Percentiles rank a stretch among this genome's conserved stretches.
Evolutionary conservation across 2,797 vertebrate genomes (phyloP).

Genomic region (Lacerta viridis): DNA sequence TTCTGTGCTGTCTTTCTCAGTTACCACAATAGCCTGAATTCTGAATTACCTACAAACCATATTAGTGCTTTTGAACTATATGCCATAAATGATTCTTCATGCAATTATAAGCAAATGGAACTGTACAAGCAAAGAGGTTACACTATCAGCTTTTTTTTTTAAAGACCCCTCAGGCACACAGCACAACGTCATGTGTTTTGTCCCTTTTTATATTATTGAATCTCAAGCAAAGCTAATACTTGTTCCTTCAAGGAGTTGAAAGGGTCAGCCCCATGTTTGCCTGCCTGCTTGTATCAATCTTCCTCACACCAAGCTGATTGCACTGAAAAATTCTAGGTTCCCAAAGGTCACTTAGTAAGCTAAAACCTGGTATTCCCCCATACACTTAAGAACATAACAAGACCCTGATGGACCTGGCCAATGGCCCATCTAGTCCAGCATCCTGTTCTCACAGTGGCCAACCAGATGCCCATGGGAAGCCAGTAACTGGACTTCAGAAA

Average conservation of each 20-base stretch:
- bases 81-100: not conserved
- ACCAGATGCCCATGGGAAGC: too few species aligned
- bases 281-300: too few species aligned
- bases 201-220: too few species aligned
- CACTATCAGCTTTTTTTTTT: not conserved
- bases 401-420: too few species aligned
- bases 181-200: not conserved
- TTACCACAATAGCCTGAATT: accelerated
- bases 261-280: too few species aligned
- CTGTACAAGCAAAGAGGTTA: not conserved
- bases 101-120: not conserved
- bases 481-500: too few species aligned
- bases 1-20: accelerated
- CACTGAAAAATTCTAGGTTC: not conserved
- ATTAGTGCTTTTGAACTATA: not conserved
- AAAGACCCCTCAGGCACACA: not conserved
- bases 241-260: not conserved
- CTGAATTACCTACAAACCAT: accelerated
- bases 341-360: not conserved
- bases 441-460: too few species aligned
- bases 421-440: too few species aligned
- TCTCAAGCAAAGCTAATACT: too few species aligned
- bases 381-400: too few species aligned
- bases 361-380: not conserved
- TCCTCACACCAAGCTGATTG: not conserved